Evolutionary conservation across 92 coral and sea anemone species (phyloP), one percentile per base, ranked within the genome.

Genomic region (Ricordea florida): DNA sequence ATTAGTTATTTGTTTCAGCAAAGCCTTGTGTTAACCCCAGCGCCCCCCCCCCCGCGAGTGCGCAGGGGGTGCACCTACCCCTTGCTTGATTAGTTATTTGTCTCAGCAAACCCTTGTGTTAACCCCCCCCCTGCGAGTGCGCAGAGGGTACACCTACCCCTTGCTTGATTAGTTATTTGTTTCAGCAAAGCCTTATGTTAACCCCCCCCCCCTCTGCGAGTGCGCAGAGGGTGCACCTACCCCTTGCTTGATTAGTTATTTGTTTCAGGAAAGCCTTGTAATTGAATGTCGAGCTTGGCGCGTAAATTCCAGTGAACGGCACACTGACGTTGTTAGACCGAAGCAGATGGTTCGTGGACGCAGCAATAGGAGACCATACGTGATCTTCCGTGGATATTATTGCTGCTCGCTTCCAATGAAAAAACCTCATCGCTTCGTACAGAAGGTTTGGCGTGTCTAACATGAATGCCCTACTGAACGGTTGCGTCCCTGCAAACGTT

Each of bases 401-500:
- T 16, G 90, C 91, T 6, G 89, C 82, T 22, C 82, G 76, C 10
- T 33, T 47, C 98, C 98, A 94, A 6, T 79, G 38, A 27, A 56
- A 83, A 23, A 59, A 24, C 13, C 4, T 32, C 76, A 91, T 50
- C 3, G 66, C 51, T 6, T 41, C 43, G 3, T 62, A 57, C 3
- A 93, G 74, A 58, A 93, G 35, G 11, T 48, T 34, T 3, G 97
- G 97, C 8, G 92, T 88, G n/a, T 62, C 30, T 18, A 49, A 27
- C n/a, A 33, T 35, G 73, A 85, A 85, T 15, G 80, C 85, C 47
- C 87, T 61, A 9, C 92, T 91, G 61, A 82, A 90, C 23, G 96
- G 96, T 29, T 87, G 89, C 1, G 98, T 94, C 31, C 98, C 69
- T 2, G 93, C 92, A 24, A 94, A 89, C 2, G 97, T 91, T 25